Conservation (phyloP, 2,888 invertebrate genomes). For the Tachina lurida region DNA sequence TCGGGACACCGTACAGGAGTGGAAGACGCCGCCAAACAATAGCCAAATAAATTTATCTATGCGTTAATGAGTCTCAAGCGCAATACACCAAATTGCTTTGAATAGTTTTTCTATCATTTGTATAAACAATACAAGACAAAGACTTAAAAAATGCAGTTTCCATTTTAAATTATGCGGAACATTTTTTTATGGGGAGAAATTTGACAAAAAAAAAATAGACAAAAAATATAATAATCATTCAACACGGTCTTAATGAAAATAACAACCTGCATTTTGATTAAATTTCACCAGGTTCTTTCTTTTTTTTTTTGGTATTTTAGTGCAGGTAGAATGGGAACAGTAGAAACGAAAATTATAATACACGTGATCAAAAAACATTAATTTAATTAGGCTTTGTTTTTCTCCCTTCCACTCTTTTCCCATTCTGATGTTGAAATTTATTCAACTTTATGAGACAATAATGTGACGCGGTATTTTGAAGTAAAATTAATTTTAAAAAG, state of each 20-base stretch:
- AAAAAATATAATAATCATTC: slow-evolving; percentile 22
- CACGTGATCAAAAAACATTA: slow-evolving; percentile 69
- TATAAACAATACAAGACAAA: slow-evolving; percentile 6
- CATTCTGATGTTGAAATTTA: slow-evolving; percentile 46
- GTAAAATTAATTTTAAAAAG: slow-evolving; percentile 61
- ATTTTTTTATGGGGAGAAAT: slow-evolving; percentile 30
- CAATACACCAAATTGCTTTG: slow-evolving; percentile 36
- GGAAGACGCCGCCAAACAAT: slow-evolving; percentile 67
- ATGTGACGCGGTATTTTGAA: slow-evolving; percentile 69
- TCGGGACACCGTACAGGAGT: slow-evolving; percentile 46
- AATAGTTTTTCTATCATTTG: slow-evolving; percentile 54
- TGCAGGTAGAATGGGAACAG: slow-evolving; percentile 35
- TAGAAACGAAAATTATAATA: slow-evolving; percentile 48
- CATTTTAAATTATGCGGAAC: slow-evolving; percentile 66
- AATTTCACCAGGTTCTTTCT: slow-evolving; percentile 34
- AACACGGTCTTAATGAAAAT: slow-evolving; percentile 54
- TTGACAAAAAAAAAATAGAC: slow-evolving; percentile 39
- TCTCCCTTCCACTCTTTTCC: slow-evolving; percentile 9
- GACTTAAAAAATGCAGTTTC: slow-evolving; percentile 63
- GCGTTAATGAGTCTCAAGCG: slow-evolving; percentile 67
- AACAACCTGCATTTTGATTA: slow-evolving; percentile 70
- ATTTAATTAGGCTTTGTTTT: slow-evolving; percentile 62
- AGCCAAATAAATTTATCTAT: slow-evolving; percentile 68
- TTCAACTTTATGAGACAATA: slow-evolving; percentile 69
- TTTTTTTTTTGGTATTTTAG: background rate